phyloP scores from a whole-genome alignment of 1,140 invertebrate genomes.

The Macrobrachium nipponense region DNA sequence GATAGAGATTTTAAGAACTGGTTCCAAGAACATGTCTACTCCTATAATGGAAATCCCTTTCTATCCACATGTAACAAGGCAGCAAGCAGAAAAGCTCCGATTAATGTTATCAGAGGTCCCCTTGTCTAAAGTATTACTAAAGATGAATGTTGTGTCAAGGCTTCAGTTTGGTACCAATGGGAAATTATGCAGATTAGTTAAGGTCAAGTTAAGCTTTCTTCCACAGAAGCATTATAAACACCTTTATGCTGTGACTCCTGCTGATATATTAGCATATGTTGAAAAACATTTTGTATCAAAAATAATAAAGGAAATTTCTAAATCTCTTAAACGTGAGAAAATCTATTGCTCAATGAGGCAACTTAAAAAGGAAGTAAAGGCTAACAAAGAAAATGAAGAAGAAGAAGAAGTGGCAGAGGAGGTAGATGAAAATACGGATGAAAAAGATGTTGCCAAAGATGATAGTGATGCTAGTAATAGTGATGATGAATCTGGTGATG shows the following conservation, averaged over 20 bases:
- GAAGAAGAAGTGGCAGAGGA: slow-evolving; percentile 53
- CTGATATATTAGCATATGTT: slow-evolving; percentile 73
- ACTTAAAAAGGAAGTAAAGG: background rate
- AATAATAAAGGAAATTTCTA: slow-evolving; percentile 73
- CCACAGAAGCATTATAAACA: slow-evolving; percentile 79
- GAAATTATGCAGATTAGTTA: background rate
- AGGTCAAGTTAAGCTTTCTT: slow-evolving; percentile 77
- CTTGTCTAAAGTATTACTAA: slow-evolving; percentile 2
- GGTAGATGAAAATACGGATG: slow-evolving; percentile 70
- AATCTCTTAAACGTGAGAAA: slow-evolving; percentile 71
- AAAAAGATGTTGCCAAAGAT: slow-evolving; percentile 71
- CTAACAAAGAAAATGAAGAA: no score
- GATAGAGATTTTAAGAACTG: slow-evolving; percentile 97
- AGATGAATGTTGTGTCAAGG: background rate
- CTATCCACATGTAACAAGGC: slow-evolving; percentile 65
- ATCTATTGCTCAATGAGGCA: slow-evolving; percentile 29
- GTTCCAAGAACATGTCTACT: slow-evolving; percentile 91
- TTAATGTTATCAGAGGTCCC: slow-evolving; percentile 81
- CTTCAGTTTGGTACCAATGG: background rate
- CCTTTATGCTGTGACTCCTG: slow-evolving; percentile 78
- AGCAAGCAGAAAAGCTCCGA: slow-evolving; percentile 73
- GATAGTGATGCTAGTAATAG: slow-evolving; percentile 63
- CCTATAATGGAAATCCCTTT: slow-evolving; percentile 96
- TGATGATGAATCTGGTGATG: slow-evolving; percentile 11
- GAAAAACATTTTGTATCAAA: slow-evolving; percentile 69